phyloP scores from a whole-genome alignment of 2,888 invertebrate genomes.

The Scelioninae gen. 1 region DNA sequence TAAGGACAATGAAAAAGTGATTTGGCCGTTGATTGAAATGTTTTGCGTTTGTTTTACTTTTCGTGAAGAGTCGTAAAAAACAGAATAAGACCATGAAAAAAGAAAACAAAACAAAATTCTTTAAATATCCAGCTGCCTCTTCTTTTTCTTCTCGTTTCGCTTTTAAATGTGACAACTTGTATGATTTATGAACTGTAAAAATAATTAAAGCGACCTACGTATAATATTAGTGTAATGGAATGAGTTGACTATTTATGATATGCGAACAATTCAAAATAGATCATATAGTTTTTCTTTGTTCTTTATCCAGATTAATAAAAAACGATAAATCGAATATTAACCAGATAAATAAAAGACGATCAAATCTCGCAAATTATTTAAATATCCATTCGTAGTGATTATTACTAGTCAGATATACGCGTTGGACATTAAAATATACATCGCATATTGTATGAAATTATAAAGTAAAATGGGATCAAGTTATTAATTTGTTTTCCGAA shows the following conservation, averaged over 20 bases:
- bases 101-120: background rate
- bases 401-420: background rate
- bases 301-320: no score
- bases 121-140: slow-evolving; percentile 13
- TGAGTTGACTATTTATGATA: slow-evolving; percentile 13
- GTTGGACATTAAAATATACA: slow-evolving; percentile 13
- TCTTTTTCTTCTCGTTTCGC: background rate
- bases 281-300: background rate
- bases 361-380: slow-evolving; percentile 1
- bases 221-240: slow-evolving; percentile 11
- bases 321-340: no score
- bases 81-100: slow-evolving; percentile 7
- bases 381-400: background rate
- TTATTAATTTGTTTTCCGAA: slow-evolving; percentile 14
- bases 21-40: slow-evolving; percentile 51
- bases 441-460: slow-evolving; percentile 19
- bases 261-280: slow-evolving; percentile 17
- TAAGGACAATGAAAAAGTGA: slow-evolving; percentile 54
- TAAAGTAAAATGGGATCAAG: slow-evolving; percentile 26
- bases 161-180: slow-evolving; percentile 4
- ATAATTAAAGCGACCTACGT: slow-evolving; percentile 14
- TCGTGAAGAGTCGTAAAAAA: slow-evolving; percentile 19
- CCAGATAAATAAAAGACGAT: slow-evolving; percentile 15
- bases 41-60: slow-evolving; percentile 21
- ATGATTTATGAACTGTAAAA: slow-evolving; percentile 32